These are phyloP conservation scores for Halichondria panicea DNA, from an alignment of 37 sponge, comb jelly and placozoan species.

Conservation along the genomic window DNA sequence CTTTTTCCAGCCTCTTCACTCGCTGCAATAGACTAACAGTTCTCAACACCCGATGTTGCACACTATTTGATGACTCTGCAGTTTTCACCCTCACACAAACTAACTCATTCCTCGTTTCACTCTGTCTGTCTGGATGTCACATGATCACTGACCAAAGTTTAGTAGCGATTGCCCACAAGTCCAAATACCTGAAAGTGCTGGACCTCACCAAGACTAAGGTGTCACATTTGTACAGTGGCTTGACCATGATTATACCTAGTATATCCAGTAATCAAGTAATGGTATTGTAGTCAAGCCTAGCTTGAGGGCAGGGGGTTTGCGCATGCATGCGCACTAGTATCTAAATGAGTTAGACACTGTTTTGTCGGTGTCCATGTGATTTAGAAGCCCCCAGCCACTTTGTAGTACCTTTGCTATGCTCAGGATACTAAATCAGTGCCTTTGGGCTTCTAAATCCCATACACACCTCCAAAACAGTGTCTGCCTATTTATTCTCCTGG, in stretches of 20 bases:
- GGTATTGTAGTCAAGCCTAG: not conserved
- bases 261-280: not conserved
- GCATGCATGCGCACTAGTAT: too few species aligned
- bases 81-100: slow-evolving; percentile 13
- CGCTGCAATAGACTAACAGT: slow-evolving; percentile 33
- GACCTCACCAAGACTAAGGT: slow-evolving; percentile 54
- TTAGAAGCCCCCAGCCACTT: too few species aligned
- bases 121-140: slow-evolving; percentile 50
- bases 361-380: too few species aligned
- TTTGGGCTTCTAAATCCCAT: too few species aligned
- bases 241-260: too few species aligned
- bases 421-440: too few species aligned
- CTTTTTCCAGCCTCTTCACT: slow-evolving; percentile 26
- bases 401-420: too few species aligned
- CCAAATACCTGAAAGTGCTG: slow-evolving; percentile 26
- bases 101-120: slow-evolving; percentile 32
- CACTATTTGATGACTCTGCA: slow-evolving; percentile 41
- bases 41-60: slow-evolving; percentile 38
- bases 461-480: too few species aligned
- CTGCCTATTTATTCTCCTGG: too few species aligned
- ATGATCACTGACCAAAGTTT: slow-evolving; percentile 36
- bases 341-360: too few species aligned
- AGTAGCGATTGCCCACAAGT: slow-evolving; percentile 14
- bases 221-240: too few species aligned
- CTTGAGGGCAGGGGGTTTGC: not conserved